phyloP scores from a whole-genome alignment of 2,113 vertebrate genomes.

The Falcunculus frontatus region DNA sequence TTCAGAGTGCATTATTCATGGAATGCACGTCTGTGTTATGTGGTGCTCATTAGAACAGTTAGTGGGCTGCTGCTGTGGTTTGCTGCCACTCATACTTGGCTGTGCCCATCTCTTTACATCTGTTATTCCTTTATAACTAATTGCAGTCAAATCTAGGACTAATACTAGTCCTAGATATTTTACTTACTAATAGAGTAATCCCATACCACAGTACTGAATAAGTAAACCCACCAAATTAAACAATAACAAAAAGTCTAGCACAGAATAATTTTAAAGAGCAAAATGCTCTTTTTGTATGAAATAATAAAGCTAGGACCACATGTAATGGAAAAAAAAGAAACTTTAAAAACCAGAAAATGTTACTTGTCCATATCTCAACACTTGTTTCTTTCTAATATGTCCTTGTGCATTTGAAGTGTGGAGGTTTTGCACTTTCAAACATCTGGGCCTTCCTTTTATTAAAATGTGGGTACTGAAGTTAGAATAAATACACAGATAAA shows the following conservation, averaged over 20 bases:
- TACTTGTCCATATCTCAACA: not conserved
- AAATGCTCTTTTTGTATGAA: not conserved
- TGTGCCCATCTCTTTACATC: not conserved
- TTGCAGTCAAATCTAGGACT: not conserved
- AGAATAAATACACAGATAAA: not conserved
- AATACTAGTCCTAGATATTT: too few relatives aligned
- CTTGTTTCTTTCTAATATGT: not conserved
- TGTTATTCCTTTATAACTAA: not conserved
- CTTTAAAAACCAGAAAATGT: not conserved
- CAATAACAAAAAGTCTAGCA: not conserved
- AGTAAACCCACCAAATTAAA: not conserved
- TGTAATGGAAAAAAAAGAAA: not conserved
- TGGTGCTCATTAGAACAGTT: not conserved
- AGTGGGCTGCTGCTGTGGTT: not conserved
- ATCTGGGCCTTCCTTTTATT: not conserved
- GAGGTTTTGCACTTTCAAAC: not conserved
- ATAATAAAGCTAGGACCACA: not conserved
- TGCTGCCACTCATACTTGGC: not conserved
- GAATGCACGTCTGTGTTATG: not conserved
- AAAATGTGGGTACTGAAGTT: not conserved
- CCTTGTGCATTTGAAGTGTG: not conserved
- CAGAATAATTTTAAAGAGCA: not conserved
- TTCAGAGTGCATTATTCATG: constrained; percentile 32
- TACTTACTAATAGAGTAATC: not conserved
- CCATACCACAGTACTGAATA: not conserved